Percentiles rank a stretch among this genome's conserved stretches.
These are phyloP conservation scores for Corbicula japonica DNA, from an alignment of 2,888 invertebrate species.

Conservation along the genomic window DNA sequence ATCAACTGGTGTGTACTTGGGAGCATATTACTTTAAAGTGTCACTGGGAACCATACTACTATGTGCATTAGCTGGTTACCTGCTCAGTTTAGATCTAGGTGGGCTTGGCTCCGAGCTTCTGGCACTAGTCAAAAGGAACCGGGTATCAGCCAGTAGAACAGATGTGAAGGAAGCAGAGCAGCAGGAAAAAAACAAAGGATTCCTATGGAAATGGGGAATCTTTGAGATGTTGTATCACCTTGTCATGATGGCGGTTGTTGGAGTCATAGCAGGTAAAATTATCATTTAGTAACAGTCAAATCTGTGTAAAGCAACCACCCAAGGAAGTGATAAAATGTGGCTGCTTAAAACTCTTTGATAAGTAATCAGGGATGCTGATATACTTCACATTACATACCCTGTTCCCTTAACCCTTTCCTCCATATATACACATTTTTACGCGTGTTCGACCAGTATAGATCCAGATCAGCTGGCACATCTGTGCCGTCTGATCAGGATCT, in stretches of 20 bases:
- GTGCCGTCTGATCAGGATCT: too few relatives aligned
- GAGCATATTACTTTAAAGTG: slow-evolving; percentile 77
- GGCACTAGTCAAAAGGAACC: slow-evolving; percentile 68
- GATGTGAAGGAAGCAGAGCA: slow-evolving; percentile 32
- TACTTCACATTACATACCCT: too few relatives aligned
- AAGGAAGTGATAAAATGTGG: too few relatives aligned
- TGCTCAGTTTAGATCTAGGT: slow-evolving; percentile 83
- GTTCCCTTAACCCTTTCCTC: too few relatives aligned
- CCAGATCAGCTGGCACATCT: too few relatives aligned
- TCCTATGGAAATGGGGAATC: slow-evolving; percentile 81
- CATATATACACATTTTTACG: too few relatives aligned
- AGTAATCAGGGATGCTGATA: too few relatives aligned
- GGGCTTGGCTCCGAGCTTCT: slow-evolving; percentile 76
- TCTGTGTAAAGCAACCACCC: too few relatives aligned
- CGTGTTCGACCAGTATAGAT: too few relatives aligned
- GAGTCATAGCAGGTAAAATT: slow-evolving; percentile 75
- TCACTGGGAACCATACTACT: slow-evolving; percentile 78
- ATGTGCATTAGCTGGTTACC: slow-evolving; percentile 79
- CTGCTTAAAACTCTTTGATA: too few relatives aligned
- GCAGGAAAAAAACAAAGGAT: slow-evolving; percentile 53
- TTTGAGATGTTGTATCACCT: slow-evolving; percentile 80
- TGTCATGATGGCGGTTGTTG: slow-evolving; percentile 74
- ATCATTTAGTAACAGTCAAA: too few relatives aligned
- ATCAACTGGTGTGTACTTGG: slow-evolving; percentile 78
- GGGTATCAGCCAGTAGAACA: slow-evolving; percentile 65